Conservation (phyloP, 2,888 invertebrate genomes). For the Leptopilina syphax region DNA sequence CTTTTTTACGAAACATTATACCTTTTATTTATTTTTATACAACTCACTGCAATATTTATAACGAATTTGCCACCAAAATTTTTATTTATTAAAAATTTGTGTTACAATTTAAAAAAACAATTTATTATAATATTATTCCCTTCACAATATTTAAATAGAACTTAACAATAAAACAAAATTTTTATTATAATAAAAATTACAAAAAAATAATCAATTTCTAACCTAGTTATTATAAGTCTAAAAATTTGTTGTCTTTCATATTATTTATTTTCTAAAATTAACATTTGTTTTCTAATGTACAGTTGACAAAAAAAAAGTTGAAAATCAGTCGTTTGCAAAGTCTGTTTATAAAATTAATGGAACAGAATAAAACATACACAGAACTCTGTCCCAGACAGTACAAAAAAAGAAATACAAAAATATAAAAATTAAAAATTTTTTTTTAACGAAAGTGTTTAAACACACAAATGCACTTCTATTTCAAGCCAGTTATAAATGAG, state of each 20-base stretch:
- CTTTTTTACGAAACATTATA: constrained; percentile 32
- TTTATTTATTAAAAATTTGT: constrained; percentile 31
- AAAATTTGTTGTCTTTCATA: too few species aligned
- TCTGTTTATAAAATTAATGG: neutral
- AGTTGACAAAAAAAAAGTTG: constrained; percentile 33
- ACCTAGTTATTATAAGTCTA: neutral
- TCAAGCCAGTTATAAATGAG: constrained; percentile 46
- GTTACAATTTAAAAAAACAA: too few species aligned
- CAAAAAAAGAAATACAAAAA: neutral
- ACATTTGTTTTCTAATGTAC: neutral
- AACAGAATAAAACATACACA: constrained; percentile 13
- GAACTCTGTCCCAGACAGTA: neutral
- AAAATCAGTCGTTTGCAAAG: constrained; percentile 27
- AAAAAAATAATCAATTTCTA: neutral
- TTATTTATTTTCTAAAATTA: neutral
- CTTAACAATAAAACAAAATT: too few species aligned
- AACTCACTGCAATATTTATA: constrained; percentile 34
- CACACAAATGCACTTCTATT: constrained; percentile 59
- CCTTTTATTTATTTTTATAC: neutral
- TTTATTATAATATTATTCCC: too few species aligned
- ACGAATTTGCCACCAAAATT: constrained; percentile 39
- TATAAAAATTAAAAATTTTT: neutral
- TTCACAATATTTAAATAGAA: too few species aligned
- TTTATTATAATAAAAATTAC: too few species aligned
- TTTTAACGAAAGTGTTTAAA: constrained; percentile 41